Conservation (phyloP, 2,113 vertebrate genomes). For the Mola mola region DNA sequence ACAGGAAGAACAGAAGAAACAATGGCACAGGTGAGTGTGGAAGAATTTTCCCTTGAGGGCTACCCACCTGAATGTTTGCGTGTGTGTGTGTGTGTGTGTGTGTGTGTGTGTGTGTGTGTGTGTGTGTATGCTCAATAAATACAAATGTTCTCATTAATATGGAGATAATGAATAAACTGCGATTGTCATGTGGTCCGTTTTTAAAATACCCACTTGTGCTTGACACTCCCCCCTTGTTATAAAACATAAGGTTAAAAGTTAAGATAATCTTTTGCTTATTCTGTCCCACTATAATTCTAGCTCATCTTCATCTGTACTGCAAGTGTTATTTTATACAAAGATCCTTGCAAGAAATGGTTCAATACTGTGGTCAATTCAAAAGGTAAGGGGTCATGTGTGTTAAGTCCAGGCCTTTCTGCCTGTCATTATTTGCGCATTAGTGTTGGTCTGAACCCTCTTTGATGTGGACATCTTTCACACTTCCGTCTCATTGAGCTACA, state of each 20-base stretch:
- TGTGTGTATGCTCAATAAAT: too few relatives aligned
- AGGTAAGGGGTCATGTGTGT: conserved; percentile 45
- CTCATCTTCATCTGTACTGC: conserved; percentile 1
- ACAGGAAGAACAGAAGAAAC: conserved; percentile 73
- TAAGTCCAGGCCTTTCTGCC: conserved; percentile 46
- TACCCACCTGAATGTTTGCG: conserved; percentile 27
- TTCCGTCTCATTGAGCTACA: conserved; percentile 52
- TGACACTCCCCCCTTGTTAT: too few relatives aligned
- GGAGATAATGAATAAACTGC: too few relatives aligned
- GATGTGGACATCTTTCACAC: conserved; percentile 71
- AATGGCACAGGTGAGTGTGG: conserved; percentile 69
- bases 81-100: conserved; percentile 11
- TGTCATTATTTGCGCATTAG: conserved; percentile 81
- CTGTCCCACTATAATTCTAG: background rate
- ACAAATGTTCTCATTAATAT: too few relatives aligned
- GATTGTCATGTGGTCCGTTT: too few relatives aligned
- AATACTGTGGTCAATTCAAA: conserved; percentile 37
- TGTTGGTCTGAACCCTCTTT: conserved; percentile 71
- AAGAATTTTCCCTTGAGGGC: conserved; percentile 55
- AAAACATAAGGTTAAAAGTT: too few relatives aligned
- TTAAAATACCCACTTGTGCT: too few relatives aligned
- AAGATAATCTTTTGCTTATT: conserved; percentile 18
- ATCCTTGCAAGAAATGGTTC: conserved; percentile 31
- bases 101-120: background rate
- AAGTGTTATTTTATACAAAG: too few relatives aligned